Evolutionary conservation across 2,888 invertebrate species (phyloP).

Genomic region (Spialia ferax): DNA sequence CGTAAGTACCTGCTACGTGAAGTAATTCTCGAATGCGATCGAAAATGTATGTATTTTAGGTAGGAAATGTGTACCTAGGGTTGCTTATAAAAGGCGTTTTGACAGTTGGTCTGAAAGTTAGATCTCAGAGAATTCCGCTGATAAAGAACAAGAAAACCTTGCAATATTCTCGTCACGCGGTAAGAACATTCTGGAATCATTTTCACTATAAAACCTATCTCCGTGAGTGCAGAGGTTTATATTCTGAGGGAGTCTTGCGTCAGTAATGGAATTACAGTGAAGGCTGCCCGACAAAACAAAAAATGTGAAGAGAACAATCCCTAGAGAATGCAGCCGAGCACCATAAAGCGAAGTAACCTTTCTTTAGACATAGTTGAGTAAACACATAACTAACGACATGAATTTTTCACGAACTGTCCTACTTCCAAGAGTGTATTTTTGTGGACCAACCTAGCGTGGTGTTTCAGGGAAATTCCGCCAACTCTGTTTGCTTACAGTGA

Average conservation of each 20-base stretch:
- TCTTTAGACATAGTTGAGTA: background rate
- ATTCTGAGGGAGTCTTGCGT: background rate
- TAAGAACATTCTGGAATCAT: background rate
- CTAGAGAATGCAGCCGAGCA: background rate
- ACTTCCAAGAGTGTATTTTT: conserved; percentile 14
- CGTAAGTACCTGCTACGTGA: too few relatives aligned
- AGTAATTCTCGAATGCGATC: too few relatives aligned
- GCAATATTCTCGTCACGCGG: background rate
- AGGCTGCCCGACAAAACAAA: conserved; percentile 1
- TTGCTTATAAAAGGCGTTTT: too few relatives aligned
- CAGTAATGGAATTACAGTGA: conserved; percentile 19
- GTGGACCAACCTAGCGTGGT: background rate
- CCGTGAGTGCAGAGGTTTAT: background rate
- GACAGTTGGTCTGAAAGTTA: background rate
- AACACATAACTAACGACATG: conserved; percentile 4
- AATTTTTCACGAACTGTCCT: conserved; percentile 20
- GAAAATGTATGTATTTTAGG: too few relatives aligned
- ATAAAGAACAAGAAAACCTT: background rate
- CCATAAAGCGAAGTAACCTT: conserved; percentile 9
- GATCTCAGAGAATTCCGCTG: background rate
- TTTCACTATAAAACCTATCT: background rate
- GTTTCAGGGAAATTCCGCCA: background rate
- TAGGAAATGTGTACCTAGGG: too few relatives aligned
- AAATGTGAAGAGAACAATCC: conserved; percentile 15
- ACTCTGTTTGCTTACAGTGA: background rate